Conservation (phyloP, 2,888 invertebrate species). For the Acrobasis repandana region DNA sequence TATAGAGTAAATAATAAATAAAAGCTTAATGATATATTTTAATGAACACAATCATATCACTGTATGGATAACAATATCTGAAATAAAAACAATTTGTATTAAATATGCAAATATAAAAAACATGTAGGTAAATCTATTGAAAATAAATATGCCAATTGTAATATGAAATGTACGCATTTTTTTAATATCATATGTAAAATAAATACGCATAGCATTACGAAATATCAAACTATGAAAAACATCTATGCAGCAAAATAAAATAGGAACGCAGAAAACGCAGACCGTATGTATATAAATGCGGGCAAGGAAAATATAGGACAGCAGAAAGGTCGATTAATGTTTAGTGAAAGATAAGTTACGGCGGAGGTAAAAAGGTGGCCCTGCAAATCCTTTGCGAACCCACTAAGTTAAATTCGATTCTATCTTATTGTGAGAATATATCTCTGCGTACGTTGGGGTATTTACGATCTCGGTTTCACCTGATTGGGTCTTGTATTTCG, state of each 20-base stretch:
- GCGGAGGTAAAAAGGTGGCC: conserved; percentile 6
- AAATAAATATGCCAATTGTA: too few species aligned
- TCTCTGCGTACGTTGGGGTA: neutral
- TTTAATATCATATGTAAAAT: too few species aligned
- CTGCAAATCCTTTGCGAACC: conserved; percentile 10
- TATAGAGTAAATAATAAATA: too few species aligned
- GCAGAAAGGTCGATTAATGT: conserved; percentile 9
- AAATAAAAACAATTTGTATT: too few species aligned
- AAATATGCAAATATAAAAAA: too few species aligned
- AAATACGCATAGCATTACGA: neutral
- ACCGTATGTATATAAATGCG: neutral
- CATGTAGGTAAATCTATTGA: too few species aligned
- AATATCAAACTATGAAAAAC: neutral
- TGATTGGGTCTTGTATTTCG: neutral
- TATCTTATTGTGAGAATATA: conserved; percentile 5
- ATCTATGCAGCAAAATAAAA: neutral
- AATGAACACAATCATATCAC: too few species aligned
- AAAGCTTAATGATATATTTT: too few species aligned
- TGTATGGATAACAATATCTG: too few species aligned
- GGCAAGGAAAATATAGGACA: conserved; percentile 3
- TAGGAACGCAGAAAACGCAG: conserved; percentile 3
- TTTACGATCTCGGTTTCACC: neutral
- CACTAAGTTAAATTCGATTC: conserved; percentile 17
- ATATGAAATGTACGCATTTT: too few species aligned
- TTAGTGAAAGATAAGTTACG: conserved; percentile 13